A percentile compares a stretch with the other conserved stretches of the same genome.
Evolutionary conservation across 2,113 vertebrate species (phyloP).

Genomic region (Erpornis zantholeuca): DNA sequence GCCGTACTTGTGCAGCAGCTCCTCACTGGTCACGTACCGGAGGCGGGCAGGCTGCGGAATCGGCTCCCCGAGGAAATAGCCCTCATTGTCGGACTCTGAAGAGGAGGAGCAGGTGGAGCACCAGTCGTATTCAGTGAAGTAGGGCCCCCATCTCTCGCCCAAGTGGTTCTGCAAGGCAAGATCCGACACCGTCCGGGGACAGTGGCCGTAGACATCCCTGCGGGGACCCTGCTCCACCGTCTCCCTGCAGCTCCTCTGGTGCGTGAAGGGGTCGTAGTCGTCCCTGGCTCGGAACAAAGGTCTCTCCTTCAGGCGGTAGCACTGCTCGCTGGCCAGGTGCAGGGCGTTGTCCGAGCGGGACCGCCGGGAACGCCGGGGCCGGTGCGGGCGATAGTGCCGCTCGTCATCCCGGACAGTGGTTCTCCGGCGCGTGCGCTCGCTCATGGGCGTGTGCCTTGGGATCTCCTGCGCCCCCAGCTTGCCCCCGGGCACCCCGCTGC

Average conservation of each 20-base stretch:
- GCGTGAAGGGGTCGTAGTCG: slow-evolving; percentile 89
- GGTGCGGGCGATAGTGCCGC: slow-evolving; percentile 82
- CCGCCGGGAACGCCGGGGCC: slow-evolving; percentile 83
- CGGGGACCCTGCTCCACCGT: slow-evolving; percentile 77
- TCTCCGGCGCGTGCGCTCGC: slow-evolving; percentile 82
- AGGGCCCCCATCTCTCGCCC: slow-evolving; percentile 82
- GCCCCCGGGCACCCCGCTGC: slow-evolving; percentile 80
- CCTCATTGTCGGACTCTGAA: slow-evolving; percentile 96
- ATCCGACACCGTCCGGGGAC: slow-evolving; percentile 94
- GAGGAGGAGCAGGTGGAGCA: slow-evolving; percentile 98
- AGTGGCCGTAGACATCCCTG: slow-evolving; percentile 85
- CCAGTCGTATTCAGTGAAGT: slow-evolving; percentile 91
- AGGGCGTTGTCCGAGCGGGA: slow-evolving; percentile 97
- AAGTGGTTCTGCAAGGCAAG: slow-evolving; percentile 93
- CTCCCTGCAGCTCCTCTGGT: slow-evolving; percentile 82
- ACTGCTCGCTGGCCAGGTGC: slow-evolving; percentile 86
- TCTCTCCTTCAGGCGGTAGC: slow-evolving; percentile 79
- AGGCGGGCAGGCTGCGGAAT: slow-evolving; percentile 91
- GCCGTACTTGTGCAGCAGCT: slow-evolving; percentile 92
- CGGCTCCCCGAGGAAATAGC: slow-evolving; percentile 95
- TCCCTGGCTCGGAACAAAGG: slow-evolving; percentile 82
- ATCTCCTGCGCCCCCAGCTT: slow-evolving; percentile 78
- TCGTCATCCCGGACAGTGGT: slow-evolving; percentile 75
- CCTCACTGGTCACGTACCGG: slow-evolving; percentile 92
- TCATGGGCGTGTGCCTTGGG: slow-evolving; percentile 83